Base-by-base conservation (phyloP, 1,140 invertebrate species). In the Brachionus angularis region DNA sequence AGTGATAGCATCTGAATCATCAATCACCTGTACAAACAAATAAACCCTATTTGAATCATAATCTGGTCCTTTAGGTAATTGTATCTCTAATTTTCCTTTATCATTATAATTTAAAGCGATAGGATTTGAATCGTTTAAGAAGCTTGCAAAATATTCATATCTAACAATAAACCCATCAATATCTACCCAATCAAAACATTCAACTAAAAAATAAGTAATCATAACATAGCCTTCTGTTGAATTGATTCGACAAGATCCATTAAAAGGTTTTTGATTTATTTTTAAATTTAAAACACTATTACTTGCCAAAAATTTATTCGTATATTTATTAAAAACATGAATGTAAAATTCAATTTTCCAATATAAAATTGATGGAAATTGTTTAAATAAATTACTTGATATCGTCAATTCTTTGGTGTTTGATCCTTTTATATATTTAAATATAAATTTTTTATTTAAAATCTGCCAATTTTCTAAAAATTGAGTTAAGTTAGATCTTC, bases 231-330 rank as follows among this genome's bases (percentile, higher is more conserved):
- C 62, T 8, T 14, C 27, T 4, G 21, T 25, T n/a, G 39, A 27
- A 23, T 46, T 50, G 3, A 67, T n/a, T 21, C 16, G 14, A 34
- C 62, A 67, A n/a, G 62, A 16, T 18, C 62, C 62, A 33, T 49
- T 47, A n/a, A 1, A 67, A 8, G 62, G 62, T 16, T 49, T 67
- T 12, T 50, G 31, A 23, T 67, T 67, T 29, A 67, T 50, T 67
- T 67, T 67, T 18, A 58, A 39, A 39, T 42, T 39, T 7, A 58
- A 5, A 33, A 16, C 31, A 34, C 27, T 55, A 8, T 5, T 23
- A n/a, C 23, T 34, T 0, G 14, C 0, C 3, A 18, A 33, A 58
- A 18, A 21, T 42, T n/a, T n/a, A n/a, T n/a, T n/a, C n/a, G n/a
- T n/a, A n/a, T n/a, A n/a, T n/a, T n/a, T n/a, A n/a, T n/a, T n/a